phyloP scores from a whole-genome alignment of 2,888 invertebrate species.

The Pterostichus niger region DNA sequence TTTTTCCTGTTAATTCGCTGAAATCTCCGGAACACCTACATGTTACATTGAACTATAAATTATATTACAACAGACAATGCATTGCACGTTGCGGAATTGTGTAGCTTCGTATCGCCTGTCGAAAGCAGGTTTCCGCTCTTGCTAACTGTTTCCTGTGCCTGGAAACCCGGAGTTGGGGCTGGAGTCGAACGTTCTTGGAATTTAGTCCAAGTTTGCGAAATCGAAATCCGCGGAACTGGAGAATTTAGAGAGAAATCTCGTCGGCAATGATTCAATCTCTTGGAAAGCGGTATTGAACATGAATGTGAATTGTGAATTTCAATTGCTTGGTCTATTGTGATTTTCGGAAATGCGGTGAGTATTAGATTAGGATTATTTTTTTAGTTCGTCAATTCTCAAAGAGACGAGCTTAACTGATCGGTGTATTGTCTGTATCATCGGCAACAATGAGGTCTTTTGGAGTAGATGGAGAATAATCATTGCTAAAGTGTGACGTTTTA shows the following conservation, averaged over 20 bases:
- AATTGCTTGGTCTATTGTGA: neutral
- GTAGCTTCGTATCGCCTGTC: neutral
- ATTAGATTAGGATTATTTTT: no score
- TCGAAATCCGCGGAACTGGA: constrained; percentile 31
- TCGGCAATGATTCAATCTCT: constrained; percentile 30
- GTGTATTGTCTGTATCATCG: no score
- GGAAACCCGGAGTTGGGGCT: constrained; percentile 23
- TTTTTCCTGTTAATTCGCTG: neutral
- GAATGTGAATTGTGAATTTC: constrained; percentile 7
- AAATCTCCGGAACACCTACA: constrained; percentile 2
- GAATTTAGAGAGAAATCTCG: constrained; percentile 27
- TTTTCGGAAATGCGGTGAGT: no score
- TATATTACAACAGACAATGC: constrained; percentile 25
- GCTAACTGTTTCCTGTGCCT: constrained; percentile 29
- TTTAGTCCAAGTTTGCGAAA: constrained; percentile 21
- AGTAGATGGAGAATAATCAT: no score
- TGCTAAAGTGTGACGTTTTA: no score
- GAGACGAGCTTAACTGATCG: no score
- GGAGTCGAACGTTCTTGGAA: constrained; percentile 38
- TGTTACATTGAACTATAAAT: constrained; percentile 10
- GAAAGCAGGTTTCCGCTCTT: constrained; percentile 25
- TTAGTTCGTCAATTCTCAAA: no score
- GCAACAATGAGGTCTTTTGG: no score
- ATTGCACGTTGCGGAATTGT: no score
- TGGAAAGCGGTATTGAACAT: neutral